Evolutionary conservation across 2,113 vertebrate species (phyloP), one percentile per base, ranked within the genome.

Genomic region (Myrmecophaga tridactyla): DNA sequence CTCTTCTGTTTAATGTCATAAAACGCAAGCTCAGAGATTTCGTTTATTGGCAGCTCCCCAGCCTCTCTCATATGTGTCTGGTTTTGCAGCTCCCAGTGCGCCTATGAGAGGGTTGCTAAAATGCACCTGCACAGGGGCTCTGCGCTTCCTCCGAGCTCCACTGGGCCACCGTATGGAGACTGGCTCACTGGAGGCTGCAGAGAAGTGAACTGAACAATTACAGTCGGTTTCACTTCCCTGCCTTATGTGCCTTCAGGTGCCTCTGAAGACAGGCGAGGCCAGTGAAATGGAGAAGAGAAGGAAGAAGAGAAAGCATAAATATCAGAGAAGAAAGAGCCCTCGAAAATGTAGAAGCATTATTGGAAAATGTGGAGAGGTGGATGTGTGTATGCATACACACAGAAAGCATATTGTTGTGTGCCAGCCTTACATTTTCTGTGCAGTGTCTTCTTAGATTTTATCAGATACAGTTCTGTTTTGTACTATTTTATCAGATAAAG

Each of bases 141-240:
- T 9, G 34, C 92, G 58, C 93, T 94, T 89, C 46, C 77, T 81
- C 92, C 12, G 56, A 92, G 94, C 97, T 98, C 97, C 97, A 96
- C 95, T 97, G 98, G 97, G 96, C 97, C 97, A 95, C 94, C 87
- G 69, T 95, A 96, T 93, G 97, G 92, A 98, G 97, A 90, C 96
- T 89, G 96, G 97, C 94, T 96, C 96, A 88, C 97, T 94, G 96
- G 97, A 97, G 97, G 92, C 97, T 95, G 85, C 70, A 43, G 97
- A 88, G 94, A 98, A 97, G 95, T 94, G 96, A 98, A 96, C 97
- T 97, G 98, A 96, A 96, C 96, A 97, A 95, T 95, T 95, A 77
- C 86, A 97, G 97, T 97, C 90, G 58, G 97, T 98, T 98, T 98
- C 98, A 97, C 92, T 98, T 97, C 97, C 92, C 94, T 97, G 96